Evolutionary conservation across 2,797 vertebrate species (phyloP), one percentile per base, ranked within the genome.

Genomic region (Sebastes flavidus): DNA sequence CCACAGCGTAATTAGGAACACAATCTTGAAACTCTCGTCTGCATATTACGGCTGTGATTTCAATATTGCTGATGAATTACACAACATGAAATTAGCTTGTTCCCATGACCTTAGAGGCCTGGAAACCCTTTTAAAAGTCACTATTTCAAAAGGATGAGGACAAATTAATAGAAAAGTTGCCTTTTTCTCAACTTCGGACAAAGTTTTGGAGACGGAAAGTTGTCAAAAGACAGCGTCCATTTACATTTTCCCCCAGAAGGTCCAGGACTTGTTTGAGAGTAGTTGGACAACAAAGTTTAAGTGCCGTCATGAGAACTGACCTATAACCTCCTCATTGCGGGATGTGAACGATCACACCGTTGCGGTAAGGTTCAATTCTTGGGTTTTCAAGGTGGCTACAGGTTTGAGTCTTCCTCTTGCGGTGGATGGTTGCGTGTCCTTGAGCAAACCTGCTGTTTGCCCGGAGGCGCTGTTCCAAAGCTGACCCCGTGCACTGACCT

Each of bases 401-500:
- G 77, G 86, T 89, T 82, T 6, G 58, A 54, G 11, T 60, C 14
- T 62, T 29, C 66, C 10, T 70, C 54, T 22, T 34, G 42, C 2
- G 32, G 52, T 75, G 62, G 81, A 75, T 18, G 54, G 30, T 49
- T 49, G 18, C 73, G 29, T 22, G 76, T 87, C 83, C 83, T 77
- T 75, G 27, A 78, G 76, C 76, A 54, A 89, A 80, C 82, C 49
- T 38, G 49, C 59, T 6, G 24, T 70, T 87, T 85, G 14, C 78
- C 86, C 85, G 80, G 63, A 83, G 86, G 87, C 72, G 8, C 55
- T 65, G 78, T 82, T 90, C 78, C 66, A 42, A 83, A 67, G 72
- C 62, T 87, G 89, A 92, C 89, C 88, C 69, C n/a, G 65, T 12
- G 27, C 54, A 6, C 74, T 83, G 81, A 89, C 84, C 87, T 88